Base-by-base conservation (phyloP, 2,888 invertebrate genomes). In the Danaus chrysippus region DNA sequence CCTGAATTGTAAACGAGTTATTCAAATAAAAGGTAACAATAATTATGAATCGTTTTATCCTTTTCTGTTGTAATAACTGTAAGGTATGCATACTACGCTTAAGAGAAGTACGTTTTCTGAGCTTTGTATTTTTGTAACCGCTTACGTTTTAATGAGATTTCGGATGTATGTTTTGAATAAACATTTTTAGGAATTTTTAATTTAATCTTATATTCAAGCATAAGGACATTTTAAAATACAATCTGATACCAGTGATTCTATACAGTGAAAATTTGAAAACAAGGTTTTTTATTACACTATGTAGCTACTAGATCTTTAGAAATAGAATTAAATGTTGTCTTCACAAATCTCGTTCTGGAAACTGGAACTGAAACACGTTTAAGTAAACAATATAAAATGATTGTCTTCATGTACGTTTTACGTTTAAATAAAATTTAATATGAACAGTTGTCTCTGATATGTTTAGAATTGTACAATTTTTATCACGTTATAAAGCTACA, bases 351-450 rank as follows among this genome's bases (percentile, higher is more conserved):
- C 17, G 15, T 17, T 49, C 17, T 49, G 15, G 13, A 15, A 46
- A 34, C 23, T 34, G 46, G 12, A n/a, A 46, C 46, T 10, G 15
- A 46, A 13, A 17, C 10, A 49, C 49, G 17, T 49, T 17, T 10
- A 19, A 23, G 59, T 57, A 63, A 63, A 60, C 57, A 63, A 34
- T 53, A 57, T 56, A 56, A 53, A 63, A 56, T 54, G 15, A 60
- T 60, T 54, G 54, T 60, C 57, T 60, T 46, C 43, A 60, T 60
- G 57, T 54, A 56, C 46, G 41, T 56, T 59, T 44, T 56, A 63
- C 56, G 56, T 46, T n/a, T 10, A 34, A 46, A 63, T 23, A 57
- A 41, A 59, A 59, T 53, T 59, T 56, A 53, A 44, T 56, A 59
- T 43, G 55, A 9, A 11, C 6, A 49, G 41, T 53, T 63, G 59